Evolutionary conservation across 2,888 invertebrate genomes (phyloP).

Genomic region (Chymomyza fuscimana): DNA sequence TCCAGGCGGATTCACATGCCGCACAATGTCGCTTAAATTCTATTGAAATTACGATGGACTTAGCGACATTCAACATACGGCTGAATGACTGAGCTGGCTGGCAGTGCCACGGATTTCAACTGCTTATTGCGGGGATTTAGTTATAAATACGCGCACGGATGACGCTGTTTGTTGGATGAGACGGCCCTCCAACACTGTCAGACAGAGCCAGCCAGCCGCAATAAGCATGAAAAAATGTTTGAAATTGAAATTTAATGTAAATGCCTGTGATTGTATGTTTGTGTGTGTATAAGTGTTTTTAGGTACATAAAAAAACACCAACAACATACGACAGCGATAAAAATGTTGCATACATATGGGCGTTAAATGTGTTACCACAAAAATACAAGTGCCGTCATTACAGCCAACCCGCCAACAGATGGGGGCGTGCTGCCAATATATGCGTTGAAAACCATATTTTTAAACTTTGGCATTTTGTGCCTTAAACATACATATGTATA

Average conservation of each 20-base stretch:
- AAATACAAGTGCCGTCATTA: not conserved
- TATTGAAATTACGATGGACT: conserved; percentile 69
- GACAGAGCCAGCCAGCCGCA: conserved; percentile 25
- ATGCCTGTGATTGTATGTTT: conserved; percentile 19
- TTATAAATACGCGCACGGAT: conserved; percentile 54
- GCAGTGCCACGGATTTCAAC: conserved; percentile 53
- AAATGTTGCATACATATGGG: conserved; percentile 50
- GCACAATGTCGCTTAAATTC: conserved; percentile 55
- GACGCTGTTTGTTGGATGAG: conserved; percentile 2
- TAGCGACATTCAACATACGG: conserved; percentile 69
- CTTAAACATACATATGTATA: conserved; percentile 20
- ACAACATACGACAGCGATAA: conserved; percentile 19
- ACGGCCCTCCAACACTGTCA: too few species aligned
- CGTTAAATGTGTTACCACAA: conserved; percentile 2
- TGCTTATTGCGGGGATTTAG: conserved; percentile 70
- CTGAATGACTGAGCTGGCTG: conserved; percentile 18
- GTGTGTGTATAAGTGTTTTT: conserved; percentile 11
- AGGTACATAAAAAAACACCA: conserved; percentile 21
- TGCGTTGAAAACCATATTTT: conserved; percentile 33
- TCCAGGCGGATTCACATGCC: not conserved
- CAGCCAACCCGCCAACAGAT: not conserved
- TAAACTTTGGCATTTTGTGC: conserved; percentile 31
- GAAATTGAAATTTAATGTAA: conserved; percentile 74
- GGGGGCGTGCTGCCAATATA: not conserved
- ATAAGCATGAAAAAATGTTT: conserved; percentile 49